Evolutionary conservation across 2,888 invertebrate genomes (phyloP), one percentile per base, ranked within the genome.

Genomic region (Isoperla grammatica): DNA sequence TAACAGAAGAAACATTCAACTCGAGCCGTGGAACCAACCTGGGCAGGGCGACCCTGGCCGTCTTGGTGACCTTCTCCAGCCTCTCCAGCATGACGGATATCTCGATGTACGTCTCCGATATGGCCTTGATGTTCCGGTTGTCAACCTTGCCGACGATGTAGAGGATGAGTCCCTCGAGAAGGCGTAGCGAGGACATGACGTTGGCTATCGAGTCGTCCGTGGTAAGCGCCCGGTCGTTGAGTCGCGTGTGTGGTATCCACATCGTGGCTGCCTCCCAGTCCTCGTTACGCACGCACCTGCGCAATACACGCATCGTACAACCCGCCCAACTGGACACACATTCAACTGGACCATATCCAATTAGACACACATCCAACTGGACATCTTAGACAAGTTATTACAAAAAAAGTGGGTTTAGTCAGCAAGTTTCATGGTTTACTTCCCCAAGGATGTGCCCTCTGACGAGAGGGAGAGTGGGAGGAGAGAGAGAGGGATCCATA

Each of bases 221-320:
- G 23, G 13, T 19, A 19, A 29, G 45, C 4, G 11, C 12, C 11
- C 12, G 17, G 20, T 42, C 12, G 8, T 72, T 69, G 8, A 66
- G 72, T 48, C 70, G 69, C 12, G 71, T 65, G 1, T 67, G 63
- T 29, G 69, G 63, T 61, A 75, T 75, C 83, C 83, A 84, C 12
- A 78, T 68, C 3, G 74, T 73, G 0, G 81, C 77, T 23, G 76
- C 75, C 68, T 83, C 83, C 81, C 81, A 84, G 42, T 80, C 77
- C 22, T 77, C 77, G 42, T 76, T 75, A 66, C 85, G 73, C 12
- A 83, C 70, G 29, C 79, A 79, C 77, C 83, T 83, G 64, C 53
- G 54, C 57, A 29, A n/a, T n/a, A n/a, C n/a, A n/a, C n/a, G n/a
- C n/a, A n/a, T n/a, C n/a, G n/a, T n/a, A n/a, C n/a, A n/a, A n/a